phyloP scores from a whole-genome alignment of 2,113 vertebrate genomes.

The Melospiza melodia region DNA sequence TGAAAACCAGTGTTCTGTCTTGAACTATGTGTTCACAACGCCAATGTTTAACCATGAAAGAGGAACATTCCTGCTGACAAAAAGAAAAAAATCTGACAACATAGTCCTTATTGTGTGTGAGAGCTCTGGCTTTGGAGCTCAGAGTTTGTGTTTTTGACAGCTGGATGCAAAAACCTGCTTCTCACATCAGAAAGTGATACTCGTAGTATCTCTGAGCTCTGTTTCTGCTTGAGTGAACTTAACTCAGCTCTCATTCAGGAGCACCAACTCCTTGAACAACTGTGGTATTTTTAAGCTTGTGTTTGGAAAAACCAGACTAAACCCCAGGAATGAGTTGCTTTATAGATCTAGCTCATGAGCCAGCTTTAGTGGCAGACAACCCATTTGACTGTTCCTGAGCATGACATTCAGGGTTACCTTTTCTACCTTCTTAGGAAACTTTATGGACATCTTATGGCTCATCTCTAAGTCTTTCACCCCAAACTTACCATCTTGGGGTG shows the following conservation, averaged over 20 bases:
- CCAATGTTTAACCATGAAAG: neutral
- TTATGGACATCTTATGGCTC: neutral
- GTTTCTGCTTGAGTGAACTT: neutral
- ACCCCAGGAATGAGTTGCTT: neutral
- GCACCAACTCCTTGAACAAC: neutral
- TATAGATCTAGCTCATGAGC: neutral
- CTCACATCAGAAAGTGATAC: neutral
- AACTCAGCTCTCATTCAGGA: neutral
- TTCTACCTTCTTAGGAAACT: neutral
- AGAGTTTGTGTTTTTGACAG: neutral
- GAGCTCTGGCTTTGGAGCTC: neutral
- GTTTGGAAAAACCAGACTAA: neutral
- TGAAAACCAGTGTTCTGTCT: neutral
- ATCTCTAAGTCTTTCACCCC: neutral
- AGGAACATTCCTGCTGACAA: neutral
- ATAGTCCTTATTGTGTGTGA: neutral
- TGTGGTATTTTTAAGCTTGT: neutral
- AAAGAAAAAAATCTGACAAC: neutral
- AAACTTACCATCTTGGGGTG: neutral
- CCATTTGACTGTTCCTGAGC: neutral
- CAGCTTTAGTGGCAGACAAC: neutral
- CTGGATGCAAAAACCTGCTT: neutral
- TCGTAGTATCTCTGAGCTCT: neutral
- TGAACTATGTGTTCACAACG: neutral
- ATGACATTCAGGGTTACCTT: neutral